These are phyloP conservation scores for Nomada flava DNA, from an alignment of 2,888 invertebrate genomes.

Conservation along the genomic window DNA sequence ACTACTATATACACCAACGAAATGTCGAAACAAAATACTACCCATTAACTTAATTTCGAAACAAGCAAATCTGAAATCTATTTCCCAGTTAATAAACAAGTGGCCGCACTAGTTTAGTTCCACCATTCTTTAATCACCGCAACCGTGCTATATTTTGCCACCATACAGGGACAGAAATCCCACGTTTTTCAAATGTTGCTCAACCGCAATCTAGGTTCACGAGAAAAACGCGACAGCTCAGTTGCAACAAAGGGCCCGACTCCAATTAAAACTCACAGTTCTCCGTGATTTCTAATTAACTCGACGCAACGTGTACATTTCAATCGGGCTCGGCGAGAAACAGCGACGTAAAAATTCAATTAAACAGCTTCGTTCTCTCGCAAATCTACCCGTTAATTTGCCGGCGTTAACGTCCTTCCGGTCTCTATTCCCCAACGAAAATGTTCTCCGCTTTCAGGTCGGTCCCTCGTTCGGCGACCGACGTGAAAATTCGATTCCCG, in stretches of 20 bases:
- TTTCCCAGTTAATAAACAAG: too few species aligned
- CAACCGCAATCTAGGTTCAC: neutral
- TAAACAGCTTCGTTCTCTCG: neutral
- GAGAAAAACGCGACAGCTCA: neutral
- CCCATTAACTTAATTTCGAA: too few species aligned
- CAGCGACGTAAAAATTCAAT: conserved; percentile 37
- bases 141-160: too few species aligned
- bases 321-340: conserved; percentile 12
- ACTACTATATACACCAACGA: too few species aligned
- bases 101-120: too few species aligned
- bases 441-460: neutral
- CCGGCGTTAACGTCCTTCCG: neutral
- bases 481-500: conserved; percentile 51
- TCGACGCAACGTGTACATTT: conserved; percentile 10
- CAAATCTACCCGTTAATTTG: neutral
- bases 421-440: neutral
- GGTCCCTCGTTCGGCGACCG: neutral
- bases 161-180: too few species aligned
- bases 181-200: too few species aligned
- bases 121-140: too few species aligned
- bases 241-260: neutral
- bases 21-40: too few species aligned
- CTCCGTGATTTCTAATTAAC: conserved; percentile 16
- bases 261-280: conserved; percentile 16
- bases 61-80: too few species aligned